Evolutionary conservation across 2,888 invertebrate species (phyloP).

Genomic region (Dasypolia templi): DNA sequence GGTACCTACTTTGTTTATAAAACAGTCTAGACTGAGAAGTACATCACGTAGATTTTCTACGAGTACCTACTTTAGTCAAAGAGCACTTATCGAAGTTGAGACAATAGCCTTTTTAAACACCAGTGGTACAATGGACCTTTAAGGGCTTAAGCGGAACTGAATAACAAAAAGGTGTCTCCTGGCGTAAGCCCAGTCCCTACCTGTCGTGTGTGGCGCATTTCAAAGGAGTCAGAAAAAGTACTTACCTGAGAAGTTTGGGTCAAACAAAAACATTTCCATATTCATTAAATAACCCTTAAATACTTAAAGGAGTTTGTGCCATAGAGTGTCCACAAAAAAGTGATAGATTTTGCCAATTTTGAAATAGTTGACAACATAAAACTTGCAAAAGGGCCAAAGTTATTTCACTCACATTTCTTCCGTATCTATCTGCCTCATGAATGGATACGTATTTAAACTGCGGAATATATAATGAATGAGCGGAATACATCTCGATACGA

Average conservation of each 20-base stretch:
- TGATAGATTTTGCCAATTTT: constrained; percentile 4
- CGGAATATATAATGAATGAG: constrained; percentile 59
- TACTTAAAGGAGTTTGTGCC: neutral
- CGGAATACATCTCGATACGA: constrained; percentile 59
- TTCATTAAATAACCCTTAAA: constrained; percentile 36
- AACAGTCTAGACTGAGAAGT: constrained; percentile 40
- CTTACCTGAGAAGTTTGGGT: constrained; percentile 56
- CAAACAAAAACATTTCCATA: constrained; percentile 28
- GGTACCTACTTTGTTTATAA: constrained; percentile 54
- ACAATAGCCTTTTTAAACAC: constrained; percentile 43
- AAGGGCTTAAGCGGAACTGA: constrained; percentile 35
- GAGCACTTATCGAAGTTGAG: constrained; percentile 16
- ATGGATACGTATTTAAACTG: constrained; percentile 36
- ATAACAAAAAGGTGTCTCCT: constrained; percentile 53
- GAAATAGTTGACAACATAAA: neutral
- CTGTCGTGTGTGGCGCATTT: constrained; percentile 51
- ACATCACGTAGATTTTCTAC: constrained; percentile 43
- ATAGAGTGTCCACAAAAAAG: neutral
- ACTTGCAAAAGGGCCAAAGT: neutral
- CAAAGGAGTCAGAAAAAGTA: constrained; percentile 55
- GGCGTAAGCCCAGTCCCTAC: constrained; percentile 44
- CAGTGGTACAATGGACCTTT: constrained; percentile 36
- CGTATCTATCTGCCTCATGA: constrained; percentile 36
- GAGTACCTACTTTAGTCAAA: constrained; percentile 28
- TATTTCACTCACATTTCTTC: constrained; percentile 18